These are phyloP conservation scores for Eleginops maclovinus DNA, from an alignment of 2,113 vertebrate species.

Conservation along the genomic window DNA sequence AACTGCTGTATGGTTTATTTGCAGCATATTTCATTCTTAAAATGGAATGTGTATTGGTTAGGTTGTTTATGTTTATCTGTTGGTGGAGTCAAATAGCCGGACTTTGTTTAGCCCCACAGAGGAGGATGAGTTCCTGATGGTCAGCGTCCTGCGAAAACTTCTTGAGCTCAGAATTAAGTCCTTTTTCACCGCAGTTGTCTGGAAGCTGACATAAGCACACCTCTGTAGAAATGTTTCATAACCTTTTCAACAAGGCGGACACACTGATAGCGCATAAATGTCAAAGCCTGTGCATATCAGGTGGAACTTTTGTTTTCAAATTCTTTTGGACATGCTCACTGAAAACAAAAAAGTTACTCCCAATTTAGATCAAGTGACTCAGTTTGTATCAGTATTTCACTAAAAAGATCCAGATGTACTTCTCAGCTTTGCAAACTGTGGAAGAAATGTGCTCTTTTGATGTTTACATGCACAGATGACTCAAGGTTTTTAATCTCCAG, in stretches of 20 bases:
- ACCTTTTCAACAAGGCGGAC: conserved; percentile 24
- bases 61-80: conserved; percentile 8
- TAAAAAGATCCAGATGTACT: not conserved
- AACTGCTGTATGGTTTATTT: conserved; percentile 14
- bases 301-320: not conserved
- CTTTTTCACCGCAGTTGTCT: not conserved
- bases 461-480: conserved; percentile 16
- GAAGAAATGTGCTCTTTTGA: not conserved
- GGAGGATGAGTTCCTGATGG: not conserved
- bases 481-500: conserved; percentile 2
- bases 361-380: not conserved
- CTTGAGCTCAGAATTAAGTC: conserved; percentile 1
- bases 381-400: conserved; percentile 1
- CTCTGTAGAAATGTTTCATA: conserved; percentile 24
- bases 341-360: not conserved
- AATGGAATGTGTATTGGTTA: conserved; percentile 36
- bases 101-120: conserved; percentile 6
- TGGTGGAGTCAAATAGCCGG: not conserved
- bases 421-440: not conserved
- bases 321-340: not conserved
- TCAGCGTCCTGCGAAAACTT: conserved; percentile 13
- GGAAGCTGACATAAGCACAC: conserved; percentile 10
- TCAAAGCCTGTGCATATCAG: conserved; percentile 4
- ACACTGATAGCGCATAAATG: conserved; percentile 34
- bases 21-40: conserved; percentile 6